Evolutionary conservation across 2,797 vertebrate genomes (phyloP).

Genomic region (Sternotherus odoratus): DNA sequence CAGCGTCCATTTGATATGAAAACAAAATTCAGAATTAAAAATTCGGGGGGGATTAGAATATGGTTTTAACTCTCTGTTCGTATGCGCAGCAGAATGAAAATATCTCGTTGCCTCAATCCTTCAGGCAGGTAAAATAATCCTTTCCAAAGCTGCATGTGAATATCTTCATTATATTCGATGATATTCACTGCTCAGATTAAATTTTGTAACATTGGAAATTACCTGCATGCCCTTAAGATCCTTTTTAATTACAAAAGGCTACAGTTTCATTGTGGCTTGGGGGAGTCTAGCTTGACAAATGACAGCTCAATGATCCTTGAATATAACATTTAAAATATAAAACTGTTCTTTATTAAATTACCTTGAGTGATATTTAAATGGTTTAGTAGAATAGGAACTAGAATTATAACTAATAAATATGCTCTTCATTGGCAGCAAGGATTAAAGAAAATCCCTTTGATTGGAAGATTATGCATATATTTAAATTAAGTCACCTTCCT

Average conservation of each 20-base stretch:
- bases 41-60: not conserved
- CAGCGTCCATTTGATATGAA: not conserved
- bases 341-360: not conserved
- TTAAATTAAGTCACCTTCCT: not conserved
- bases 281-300: constrained; percentile 22
- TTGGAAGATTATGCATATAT: not conserved
- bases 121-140: constrained; percentile 41
- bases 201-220: constrained; percentile 37
- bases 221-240: constrained; percentile 20
- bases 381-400: not conserved
- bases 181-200: constrained; percentile 34
- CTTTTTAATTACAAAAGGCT: constrained; percentile 23
- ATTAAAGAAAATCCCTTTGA: not conserved
- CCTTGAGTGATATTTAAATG: constrained; percentile 20
- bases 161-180: constrained; percentile 31
- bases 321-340: not conserved
- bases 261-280: not conserved
- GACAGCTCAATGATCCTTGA: not conserved
- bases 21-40: not conserved
- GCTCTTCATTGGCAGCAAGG: not conserved
- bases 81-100: constrained; percentile 40
- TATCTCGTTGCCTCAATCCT: constrained; percentile 20
- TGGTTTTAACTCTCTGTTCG: not conserved
- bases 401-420: constrained; percentile 28
- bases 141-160: constrained; percentile 23